Percentiles rank a stretch among this genome's conserved stretches.
Evolutionary conservation across 2,888 invertebrate genomes (phyloP).

Genomic region (Andrena marginata): DNA sequence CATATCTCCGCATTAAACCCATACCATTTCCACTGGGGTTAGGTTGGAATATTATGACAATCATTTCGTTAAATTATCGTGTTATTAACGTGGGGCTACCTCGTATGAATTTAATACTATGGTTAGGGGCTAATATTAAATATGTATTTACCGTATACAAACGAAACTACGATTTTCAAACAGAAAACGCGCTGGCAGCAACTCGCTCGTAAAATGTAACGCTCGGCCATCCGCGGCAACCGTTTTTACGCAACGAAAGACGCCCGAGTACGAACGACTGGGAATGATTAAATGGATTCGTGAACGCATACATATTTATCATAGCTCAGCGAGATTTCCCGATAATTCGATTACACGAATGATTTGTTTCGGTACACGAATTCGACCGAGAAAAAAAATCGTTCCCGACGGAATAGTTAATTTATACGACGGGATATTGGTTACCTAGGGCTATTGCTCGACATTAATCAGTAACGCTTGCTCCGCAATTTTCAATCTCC

Average conservation of each 20-base stretch:
- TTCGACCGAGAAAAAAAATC: constrained; percentile 22
- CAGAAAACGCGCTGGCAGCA: not conserved
- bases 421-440: constrained; percentile 20
- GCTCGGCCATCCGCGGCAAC: constrained; percentile 1
- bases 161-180: not conserved
- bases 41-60: not conserved
- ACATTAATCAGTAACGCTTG: constrained; percentile 24
- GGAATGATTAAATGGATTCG: constrained; percentile 32
- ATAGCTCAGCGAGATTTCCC: constrained; percentile 25
- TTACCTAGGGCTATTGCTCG: constrained; percentile 20
- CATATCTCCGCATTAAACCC: not conserved
- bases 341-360: constrained; percentile 55
- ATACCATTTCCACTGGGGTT: not conserved
- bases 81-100: not conserved
- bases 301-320: constrained; percentile 41
- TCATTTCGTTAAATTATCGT: constrained; percentile 2
- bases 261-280: constrained; percentile 3
- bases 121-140: not conserved
- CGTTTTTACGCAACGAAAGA: constrained; percentile 18
- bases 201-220: constrained; percentile 4
- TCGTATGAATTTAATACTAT: not conserved
- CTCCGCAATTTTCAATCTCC: constrained; percentile 3
- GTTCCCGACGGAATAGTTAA: constrained; percentile 36
- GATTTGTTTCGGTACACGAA: constrained; percentile 37
- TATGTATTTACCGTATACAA: not conserved